Evolutionary conservation across 2,113 vertebrate species (phyloP).

Genomic region (Rhea pennata): DNA sequence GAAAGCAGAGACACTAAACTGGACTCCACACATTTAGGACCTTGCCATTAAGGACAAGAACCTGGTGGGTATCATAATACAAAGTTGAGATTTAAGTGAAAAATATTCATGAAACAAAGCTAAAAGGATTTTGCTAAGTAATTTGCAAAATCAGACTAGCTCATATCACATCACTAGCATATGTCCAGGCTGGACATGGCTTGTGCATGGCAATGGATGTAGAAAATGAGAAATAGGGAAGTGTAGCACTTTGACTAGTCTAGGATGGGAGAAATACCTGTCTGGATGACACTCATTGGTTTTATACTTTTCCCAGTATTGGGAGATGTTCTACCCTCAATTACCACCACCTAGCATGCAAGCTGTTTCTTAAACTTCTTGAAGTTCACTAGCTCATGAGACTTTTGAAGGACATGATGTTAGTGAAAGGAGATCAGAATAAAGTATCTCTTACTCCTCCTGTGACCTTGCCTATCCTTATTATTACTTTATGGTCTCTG

Average conservation of each 20-base stretch:
- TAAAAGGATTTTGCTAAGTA: neutral
- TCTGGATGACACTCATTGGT: neutral
- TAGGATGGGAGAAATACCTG: neutral
- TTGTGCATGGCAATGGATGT: neutral
- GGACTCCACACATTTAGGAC: neutral
- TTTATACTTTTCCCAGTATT: neutral
- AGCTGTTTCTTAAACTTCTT: neutral
- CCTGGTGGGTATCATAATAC: neutral
- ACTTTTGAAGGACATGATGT: neutral
- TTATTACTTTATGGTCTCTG: neutral
- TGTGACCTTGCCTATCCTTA: neutral
- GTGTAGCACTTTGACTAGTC: neutral
- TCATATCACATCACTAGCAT: neutral
- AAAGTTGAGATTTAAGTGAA: neutral
- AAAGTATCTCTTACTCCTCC: neutral
- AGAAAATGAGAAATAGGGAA: neutral
- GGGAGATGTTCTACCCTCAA: neutral
- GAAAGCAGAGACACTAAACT: neutral
- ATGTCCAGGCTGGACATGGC: neutral
- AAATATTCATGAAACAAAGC: neutral
- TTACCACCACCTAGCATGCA: neutral
- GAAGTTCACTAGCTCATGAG: neutral
- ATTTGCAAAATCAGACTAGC: neutral
- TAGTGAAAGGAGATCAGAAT: neutral
- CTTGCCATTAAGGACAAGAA: neutral